Base-by-base conservation (phyloP, 2,797 vertebrate species). In the Halcyon smyrnensis region DNA sequence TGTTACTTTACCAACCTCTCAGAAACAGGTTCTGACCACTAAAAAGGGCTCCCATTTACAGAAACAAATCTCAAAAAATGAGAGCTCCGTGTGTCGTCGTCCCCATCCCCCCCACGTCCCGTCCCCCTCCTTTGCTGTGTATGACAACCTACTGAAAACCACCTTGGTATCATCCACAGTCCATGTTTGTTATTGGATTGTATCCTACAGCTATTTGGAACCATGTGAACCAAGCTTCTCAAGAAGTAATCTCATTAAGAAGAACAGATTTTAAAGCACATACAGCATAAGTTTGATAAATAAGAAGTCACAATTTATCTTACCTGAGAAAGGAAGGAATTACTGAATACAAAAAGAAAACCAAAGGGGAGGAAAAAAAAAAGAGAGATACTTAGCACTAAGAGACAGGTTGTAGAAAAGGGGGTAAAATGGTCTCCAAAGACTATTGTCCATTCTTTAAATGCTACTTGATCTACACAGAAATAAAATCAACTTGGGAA, bases 321-420 rank as follows among this genome's bases (percentile, higher is more conserved):
- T 88, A 94, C 93, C 90, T 92, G 92, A 53, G 45, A 94, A 81
- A 91, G 37, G 28, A 86, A 70, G 27, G 23, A 86, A 18, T 85
- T 82, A 88, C 3, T 77, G 45, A 59, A 62, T 45, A 93, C 0
- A 83, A 54, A 65, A 89, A 68, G 27, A 64, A 50, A 50, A 14
- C 2, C 2, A 24, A 17, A 60, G 21, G 50, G 1, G 14, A 16
- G 59, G 68, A 67, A 69, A n/a, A 63, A 63, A 28, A 51, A 15
- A 51, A 60, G 13, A 27, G 24, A 69, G 0, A 36, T 43, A 71
- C 54, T 50, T 15, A 51, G 21, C 53, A 69, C 56, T 76, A 74
- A 70, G 11, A 73, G 41, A 83, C 0, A 65, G 25, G 14, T 46
- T 34, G 14, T 6, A 64, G 36, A 88, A 59, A 76, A 86, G 62